These are phyloP conservation scores for Steatornis caripensis DNA, from an alignment of 2,113 vertebrate genomes.

Conservation along the genomic window DNA sequence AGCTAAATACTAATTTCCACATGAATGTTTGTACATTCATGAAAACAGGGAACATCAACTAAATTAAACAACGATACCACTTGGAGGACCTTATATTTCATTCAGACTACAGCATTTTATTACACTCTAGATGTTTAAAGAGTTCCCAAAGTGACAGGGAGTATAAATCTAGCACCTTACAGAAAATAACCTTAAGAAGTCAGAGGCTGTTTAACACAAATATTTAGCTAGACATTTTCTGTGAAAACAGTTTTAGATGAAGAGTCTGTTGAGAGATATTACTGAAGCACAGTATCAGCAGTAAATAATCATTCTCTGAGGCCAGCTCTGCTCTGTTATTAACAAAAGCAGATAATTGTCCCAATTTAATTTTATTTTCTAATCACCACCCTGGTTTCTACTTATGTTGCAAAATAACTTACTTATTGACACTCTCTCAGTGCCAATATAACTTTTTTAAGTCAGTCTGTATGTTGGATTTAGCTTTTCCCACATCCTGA, in stretches of 20 bases:
- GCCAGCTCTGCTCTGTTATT: neutral
- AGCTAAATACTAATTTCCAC: neutral
- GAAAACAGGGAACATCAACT: neutral
- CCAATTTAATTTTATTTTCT: neutral
- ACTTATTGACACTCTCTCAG: neutral
- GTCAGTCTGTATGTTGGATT: neutral
- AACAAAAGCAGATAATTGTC: neutral
- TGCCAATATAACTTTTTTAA: neutral
- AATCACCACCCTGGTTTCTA: neutral
- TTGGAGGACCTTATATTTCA: neutral
- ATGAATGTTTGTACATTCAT: neutral
- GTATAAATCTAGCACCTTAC: neutral
- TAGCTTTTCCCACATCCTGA: conserved; percentile 41
- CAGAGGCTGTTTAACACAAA: neutral
- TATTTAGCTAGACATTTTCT: neutral
- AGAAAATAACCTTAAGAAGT: neutral
- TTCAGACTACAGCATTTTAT: neutral
- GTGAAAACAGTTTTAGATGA: neutral
- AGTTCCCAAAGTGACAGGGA: neutral
- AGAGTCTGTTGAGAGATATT: neutral
- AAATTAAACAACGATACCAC: neutral
- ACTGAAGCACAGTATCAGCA: neutral
- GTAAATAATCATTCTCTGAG: neutral
- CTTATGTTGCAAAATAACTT: neutral
- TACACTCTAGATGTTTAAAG: neutral